phyloP scores from a whole-genome alignment of 2,888 invertebrate species.

The Phorcus lineatus region DNA sequence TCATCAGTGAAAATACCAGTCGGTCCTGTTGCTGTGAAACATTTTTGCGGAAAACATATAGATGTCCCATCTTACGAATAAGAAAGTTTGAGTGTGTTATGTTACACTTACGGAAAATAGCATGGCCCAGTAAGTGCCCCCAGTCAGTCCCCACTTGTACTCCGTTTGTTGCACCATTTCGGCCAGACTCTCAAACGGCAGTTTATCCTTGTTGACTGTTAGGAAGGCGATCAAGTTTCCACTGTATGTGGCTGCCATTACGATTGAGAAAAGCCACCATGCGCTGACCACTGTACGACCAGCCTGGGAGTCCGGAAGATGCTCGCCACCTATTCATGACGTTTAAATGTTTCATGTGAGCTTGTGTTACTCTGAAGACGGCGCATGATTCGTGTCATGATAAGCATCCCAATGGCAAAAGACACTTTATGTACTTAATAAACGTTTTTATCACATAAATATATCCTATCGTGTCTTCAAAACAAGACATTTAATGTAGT shows the following conservation, averaged over 20 bases:
- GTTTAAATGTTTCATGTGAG: not conserved
- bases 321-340: conserved; percentile 49
- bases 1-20: no score
- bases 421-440: no score
- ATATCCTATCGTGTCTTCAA: no score
- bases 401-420: no score
- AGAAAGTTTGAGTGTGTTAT: no score
- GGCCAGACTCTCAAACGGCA: conserved; percentile 60
- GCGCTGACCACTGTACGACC: conserved; percentile 59
- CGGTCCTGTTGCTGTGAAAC: no score
- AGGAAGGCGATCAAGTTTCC: conserved; percentile 71
- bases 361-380: no score
- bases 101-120: conserved; percentile 38
- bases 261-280: conserved; percentile 64
- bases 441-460: no score
- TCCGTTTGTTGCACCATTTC: conserved; percentile 53
- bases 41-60: no score
- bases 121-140: conserved; percentile 49
- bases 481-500: no score
- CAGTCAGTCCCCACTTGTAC: conserved; percentile 59
- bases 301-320: conserved; percentile 55
- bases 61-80: no score
- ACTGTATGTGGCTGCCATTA: conserved; percentile 67
- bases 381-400: no score
- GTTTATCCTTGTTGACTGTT: conserved; percentile 59